Percentiles rank a stretch among this genome's conserved stretches.
phyloP scores from a whole-genome alignment of 2,888 invertebrate species.

The Notodonta dromedarius region DNA sequence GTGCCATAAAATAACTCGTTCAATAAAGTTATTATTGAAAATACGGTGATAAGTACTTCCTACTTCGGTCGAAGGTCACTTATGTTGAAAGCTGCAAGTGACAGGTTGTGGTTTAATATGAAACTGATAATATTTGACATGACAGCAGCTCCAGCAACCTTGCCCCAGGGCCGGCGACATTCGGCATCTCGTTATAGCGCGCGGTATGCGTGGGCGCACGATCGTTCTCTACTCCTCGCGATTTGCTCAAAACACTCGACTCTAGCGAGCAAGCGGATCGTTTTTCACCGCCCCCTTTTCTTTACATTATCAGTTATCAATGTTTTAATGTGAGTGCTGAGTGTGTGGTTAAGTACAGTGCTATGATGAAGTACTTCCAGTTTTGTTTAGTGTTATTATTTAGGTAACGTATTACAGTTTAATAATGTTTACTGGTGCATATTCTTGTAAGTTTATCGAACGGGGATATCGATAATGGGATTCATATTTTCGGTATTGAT shows the following conservation, averaged over 20 bases:
- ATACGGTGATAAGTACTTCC: background rate
- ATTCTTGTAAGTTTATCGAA: background rate
- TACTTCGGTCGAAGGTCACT: constrained; percentile 1
- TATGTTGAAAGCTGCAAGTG: constrained; percentile 11
- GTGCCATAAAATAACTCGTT: background rate
- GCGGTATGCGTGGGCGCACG: constrained; percentile 71
- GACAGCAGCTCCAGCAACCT: constrained; percentile 69
- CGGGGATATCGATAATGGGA: background rate
- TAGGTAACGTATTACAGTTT: constrained; percentile 57
- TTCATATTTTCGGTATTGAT: background rate
- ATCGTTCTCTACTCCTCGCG: constrained; percentile 67
- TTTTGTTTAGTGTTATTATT: constrained; percentile 69
- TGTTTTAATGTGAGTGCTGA: constrained; percentile 35
- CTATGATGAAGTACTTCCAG: constrained; percentile 70
- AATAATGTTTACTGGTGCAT: background rate
- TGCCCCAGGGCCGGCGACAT: constrained; percentile 75
- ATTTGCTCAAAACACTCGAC: constrained; percentile 73
- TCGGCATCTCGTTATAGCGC: constrained; percentile 73
- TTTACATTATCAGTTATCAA: constrained; percentile 23
- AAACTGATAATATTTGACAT: constrained; percentile 24
- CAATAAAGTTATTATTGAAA: background rate
- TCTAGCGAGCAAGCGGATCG: constrained; percentile 64
- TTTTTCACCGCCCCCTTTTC: constrained; percentile 61
- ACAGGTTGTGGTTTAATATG: constrained; percentile 17
- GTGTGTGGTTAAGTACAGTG: constrained; percentile 26